Evolutionary conservation across 2,113 vertebrate species (phyloP).

Genomic region (Helogale parvula): DNA sequence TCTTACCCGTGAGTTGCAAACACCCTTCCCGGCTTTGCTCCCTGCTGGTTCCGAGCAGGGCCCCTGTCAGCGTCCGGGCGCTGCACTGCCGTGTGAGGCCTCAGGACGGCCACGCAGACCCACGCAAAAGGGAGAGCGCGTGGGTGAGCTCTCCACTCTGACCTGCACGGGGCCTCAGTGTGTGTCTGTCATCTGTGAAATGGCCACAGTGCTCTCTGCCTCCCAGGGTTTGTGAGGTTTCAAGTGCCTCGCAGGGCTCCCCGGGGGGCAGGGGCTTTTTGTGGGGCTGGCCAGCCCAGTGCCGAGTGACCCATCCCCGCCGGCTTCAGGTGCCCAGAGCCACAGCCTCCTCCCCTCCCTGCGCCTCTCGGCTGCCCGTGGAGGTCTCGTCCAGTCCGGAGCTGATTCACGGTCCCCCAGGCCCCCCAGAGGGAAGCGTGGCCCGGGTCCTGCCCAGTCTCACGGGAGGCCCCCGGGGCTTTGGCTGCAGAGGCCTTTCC

Average conservation of each 20-base stretch:
- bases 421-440: neutral
- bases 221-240: neutral
- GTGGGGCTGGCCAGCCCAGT: rapidly evolving
- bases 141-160: rapidly evolving
- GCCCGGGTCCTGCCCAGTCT: neutral
- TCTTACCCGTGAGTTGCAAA: neutral
- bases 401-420: neutral
- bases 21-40: rapidly evolving
- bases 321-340: rapidly evolving
- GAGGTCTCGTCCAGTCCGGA: neutral
- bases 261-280: rapidly evolving
- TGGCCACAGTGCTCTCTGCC: rapidly evolving
- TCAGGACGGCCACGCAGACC: rapidly evolving
- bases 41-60: neutral
- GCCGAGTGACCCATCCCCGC: rapidly evolving
- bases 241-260: rapidly evolving
- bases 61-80: neutral
- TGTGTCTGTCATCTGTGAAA: neutral
- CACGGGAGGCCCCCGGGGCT: neutral
- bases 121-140: rapidly evolving
- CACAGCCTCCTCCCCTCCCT: rapidly evolving
- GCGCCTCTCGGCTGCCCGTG: rapidly evolving
- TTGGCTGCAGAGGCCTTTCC: neutral
- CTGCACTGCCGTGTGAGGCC: rapidly evolving
- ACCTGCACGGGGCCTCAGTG: rapidly evolving